Evolutionary conservation across 30 jellyfish, hydroid and myxozoan species (phyloP).

Genomic region (Clytia hemisphaerica): DNA sequence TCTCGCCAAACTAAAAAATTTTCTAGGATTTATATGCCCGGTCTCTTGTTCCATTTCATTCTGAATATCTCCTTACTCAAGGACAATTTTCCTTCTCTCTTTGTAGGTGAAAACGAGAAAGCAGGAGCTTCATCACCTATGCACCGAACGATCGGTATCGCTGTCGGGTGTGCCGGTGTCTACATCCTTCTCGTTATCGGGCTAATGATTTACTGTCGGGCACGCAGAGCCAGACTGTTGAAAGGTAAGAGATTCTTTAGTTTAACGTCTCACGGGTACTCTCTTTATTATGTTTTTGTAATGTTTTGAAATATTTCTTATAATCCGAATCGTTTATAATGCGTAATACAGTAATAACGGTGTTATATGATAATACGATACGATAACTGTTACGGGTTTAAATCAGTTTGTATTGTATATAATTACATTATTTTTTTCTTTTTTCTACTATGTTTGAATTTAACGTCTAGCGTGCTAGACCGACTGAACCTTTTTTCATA

Average conservation of each 20-base stretch:
- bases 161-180: slow-evolving; percentile 98
- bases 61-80: neutral
- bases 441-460: too few relatives aligned
- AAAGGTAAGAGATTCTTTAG: slow-evolving; percentile 55
- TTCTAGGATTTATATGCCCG: neutral
- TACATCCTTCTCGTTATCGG: slow-evolving; percentile 82
- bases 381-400: too few relatives aligned
- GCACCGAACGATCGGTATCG: slow-evolving; percentile 92
- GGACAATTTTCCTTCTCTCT: neutral
- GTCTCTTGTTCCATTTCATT: neutral
- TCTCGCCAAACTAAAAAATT: too few relatives aligned
- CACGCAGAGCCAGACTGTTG: slow-evolving; percentile 77
- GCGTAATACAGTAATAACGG: too few relatives aligned
- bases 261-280: too few relatives aligned
- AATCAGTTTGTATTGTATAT: too few relatives aligned
- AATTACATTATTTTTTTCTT: too few relatives aligned
- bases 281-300: too few relatives aligned
- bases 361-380: too few relatives aligned
- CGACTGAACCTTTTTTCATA: too few relatives aligned
- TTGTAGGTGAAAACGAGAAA: neutral
- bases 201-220: slow-evolving; percentile 84
- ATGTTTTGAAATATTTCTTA: neutral
- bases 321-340: neutral
- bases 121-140: slow-evolving; percentile 50
- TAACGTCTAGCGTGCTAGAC: too few relatives aligned